Evolutionary conservation across 2,888 invertebrate species (phyloP), one percentile per base, ranked within the genome.

Genomic region (Nebria brevicollis): DNA sequence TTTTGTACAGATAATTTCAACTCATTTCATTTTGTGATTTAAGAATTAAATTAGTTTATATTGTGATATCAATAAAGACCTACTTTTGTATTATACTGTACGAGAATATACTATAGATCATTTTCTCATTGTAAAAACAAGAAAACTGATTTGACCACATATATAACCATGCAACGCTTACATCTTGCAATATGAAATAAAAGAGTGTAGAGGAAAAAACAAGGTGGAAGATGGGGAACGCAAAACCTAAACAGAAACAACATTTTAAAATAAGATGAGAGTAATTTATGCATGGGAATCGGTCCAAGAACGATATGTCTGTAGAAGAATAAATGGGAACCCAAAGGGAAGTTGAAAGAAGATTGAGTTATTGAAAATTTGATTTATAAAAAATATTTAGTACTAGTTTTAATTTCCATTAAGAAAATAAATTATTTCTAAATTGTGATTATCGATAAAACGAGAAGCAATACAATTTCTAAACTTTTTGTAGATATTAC

Each of bases 221-320:
- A 66, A 66, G 66, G 15, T 25, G 6, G n/a, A 66, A 13, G 66
- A 66, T 25, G 66, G 25, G 15, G 3, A 66, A 13, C 13, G 65
- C 65, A 65, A 65, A 15, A 65, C 65, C 65, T 15, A 65, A 65
- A 54, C 8, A 66, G 15, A 66, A 66, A 66, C 13, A 66, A 66
- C 66, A 66, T 15, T 66, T 66, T 15, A 66, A 66, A 66, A 66
- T 66, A 66, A 8, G 25, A 2, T 66, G 66, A 15, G 15, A 15
- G 66, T 66, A 66, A 66, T 66, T 66, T 66, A 66, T 66, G 66
- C 66, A 66, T 66, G 66, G 25, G 66, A 66, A 66, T 66, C 8
- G 25, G 66, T 66, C 25, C 66, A 66, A 66, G 20, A 66, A 66
- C 13, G 2, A 54, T 54, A 54, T 54, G 54, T 54, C 54, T 54